Evolutionary conservation across 2,888 invertebrate species (phyloP).

Genomic region (Tanypteryx hageni): DNA sequence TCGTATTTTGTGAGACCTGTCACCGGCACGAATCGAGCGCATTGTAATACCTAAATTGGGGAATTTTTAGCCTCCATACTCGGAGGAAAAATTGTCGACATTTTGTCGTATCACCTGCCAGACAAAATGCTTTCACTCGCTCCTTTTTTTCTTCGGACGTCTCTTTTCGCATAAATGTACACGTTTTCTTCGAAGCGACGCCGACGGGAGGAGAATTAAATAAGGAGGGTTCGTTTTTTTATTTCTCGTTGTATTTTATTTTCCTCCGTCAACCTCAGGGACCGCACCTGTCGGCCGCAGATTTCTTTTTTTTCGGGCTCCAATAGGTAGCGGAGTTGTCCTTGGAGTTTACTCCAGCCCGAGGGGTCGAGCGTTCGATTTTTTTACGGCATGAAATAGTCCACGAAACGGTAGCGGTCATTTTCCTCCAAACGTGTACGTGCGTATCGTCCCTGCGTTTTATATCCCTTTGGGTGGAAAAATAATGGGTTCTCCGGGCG

Average conservation of each 20-base stretch:
- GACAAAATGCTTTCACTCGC: slow-evolving; percentile 31
- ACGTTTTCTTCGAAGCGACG: neutral
- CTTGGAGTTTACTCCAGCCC: neutral
- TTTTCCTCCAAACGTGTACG: neutral
- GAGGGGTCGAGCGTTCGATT: neutral
- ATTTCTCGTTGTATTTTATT: too few species aligned
- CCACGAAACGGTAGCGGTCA: neutral
- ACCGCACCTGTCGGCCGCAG: slow-evolving; percentile 4
- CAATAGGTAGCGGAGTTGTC: neutral
- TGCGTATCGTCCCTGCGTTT: neutral
- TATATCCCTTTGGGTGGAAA: neutral
- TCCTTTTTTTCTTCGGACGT: neutral
- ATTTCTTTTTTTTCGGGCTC: neutral
- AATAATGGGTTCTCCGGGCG: neutral
- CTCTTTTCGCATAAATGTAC: neutral
- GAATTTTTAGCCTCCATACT: too few species aligned
- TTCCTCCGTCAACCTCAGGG: slow-evolving; percentile 27
- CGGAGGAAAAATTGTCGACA: too few species aligned
- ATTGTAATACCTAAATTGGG: too few species aligned
- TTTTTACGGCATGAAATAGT: neutral
- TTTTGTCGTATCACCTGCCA: too few species aligned
- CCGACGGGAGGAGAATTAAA: neutral
- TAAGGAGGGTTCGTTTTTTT: neutral
- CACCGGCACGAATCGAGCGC: too few species aligned
- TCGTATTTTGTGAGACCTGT: too few species aligned